Conservation (phyloP, 2,113 vertebrate species). For the Natator depressus region DNA sequence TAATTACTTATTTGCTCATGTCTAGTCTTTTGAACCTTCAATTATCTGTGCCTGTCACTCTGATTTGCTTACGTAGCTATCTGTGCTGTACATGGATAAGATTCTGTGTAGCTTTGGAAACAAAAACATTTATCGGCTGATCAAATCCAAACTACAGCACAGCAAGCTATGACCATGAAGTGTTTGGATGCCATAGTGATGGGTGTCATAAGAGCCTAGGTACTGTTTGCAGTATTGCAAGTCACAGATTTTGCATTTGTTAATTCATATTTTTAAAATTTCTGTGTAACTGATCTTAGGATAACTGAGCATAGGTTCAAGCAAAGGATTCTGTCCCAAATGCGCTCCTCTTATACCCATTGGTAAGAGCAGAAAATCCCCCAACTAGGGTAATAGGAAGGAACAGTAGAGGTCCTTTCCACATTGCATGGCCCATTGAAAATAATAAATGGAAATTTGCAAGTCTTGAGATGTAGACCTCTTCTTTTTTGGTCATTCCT, state of each 20-base stretch:
- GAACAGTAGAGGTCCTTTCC: neutral
- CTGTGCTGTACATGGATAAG: neutral
- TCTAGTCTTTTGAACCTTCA: neutral
- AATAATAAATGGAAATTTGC: neutral
- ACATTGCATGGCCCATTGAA: neutral
- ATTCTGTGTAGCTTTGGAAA: neutral
- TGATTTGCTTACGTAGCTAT: neutral
- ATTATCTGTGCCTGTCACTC: neutral
- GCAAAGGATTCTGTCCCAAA: neutral
- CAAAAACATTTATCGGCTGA: neutral
- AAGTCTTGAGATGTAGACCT: neutral
- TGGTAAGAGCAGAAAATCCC: neutral
- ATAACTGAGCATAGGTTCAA: neutral
- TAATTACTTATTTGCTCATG: neutral
- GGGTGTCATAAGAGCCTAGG: neutral
- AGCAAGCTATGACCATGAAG: neutral
- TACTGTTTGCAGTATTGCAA: rapidly evolving
- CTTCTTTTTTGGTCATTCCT: neutral
- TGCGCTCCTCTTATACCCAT: rapidly evolving
- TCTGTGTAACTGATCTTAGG: neutral
- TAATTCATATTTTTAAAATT: neutral
- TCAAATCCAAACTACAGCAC: neutral
- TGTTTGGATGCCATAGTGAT: neutral
- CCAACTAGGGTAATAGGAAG: neutral
- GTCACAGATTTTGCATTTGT: neutral